Evolutionary conservation across 35 echinoderm and acorn worm genomes (phyloP).

Genomic region (Holothuria glaberrima): DNA sequence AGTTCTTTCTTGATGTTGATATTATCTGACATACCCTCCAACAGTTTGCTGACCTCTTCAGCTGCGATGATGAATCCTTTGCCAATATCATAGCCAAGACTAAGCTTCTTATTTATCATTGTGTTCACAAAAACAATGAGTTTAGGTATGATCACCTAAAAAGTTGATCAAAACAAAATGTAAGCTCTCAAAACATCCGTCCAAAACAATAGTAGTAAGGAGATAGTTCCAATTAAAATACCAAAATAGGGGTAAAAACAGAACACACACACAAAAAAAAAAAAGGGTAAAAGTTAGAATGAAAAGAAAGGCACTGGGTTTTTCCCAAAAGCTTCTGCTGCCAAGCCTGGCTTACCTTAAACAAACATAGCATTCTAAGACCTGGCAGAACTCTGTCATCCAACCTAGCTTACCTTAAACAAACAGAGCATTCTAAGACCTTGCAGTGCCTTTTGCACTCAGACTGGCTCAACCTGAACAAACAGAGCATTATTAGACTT

Average conservation of each 20-base stretch:
- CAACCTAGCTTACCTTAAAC: conserved; percentile 27
- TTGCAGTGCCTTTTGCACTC: too few relatives aligned
- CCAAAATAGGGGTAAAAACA: too few relatives aligned
- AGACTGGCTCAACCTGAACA: too few relatives aligned
- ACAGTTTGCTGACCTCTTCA: conserved; percentile 85
- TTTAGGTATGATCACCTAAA: conserved; percentile 81
- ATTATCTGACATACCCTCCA: conserved; percentile 87
- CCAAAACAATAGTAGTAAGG: too few relatives aligned
- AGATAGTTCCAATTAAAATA: too few relatives aligned
- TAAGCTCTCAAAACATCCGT: too few relatives aligned
- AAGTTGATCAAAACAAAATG: neutral
- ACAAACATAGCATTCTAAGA: conserved; percentile 80
- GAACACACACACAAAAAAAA: too few relatives aligned
- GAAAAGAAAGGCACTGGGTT: too few relatives aligned
- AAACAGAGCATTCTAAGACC: too few relatives aligned
- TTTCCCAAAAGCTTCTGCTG: too few relatives aligned
- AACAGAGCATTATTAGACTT: neutral
- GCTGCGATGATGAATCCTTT: conserved; percentile 93
- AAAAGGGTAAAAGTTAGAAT: too few relatives aligned
- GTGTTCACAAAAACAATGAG: conserved; percentile 71
- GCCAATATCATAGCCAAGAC: conserved; percentile 94
- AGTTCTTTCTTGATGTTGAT: conserved; percentile 78
- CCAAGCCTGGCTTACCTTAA: conserved; percentile 64
- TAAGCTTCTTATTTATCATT: conserved; percentile 88
- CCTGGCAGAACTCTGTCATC: conserved; percentile 64